phyloP scores from a whole-genome alignment of 2,888 invertebrate genomes.

The Theristus sp. region DNA sequence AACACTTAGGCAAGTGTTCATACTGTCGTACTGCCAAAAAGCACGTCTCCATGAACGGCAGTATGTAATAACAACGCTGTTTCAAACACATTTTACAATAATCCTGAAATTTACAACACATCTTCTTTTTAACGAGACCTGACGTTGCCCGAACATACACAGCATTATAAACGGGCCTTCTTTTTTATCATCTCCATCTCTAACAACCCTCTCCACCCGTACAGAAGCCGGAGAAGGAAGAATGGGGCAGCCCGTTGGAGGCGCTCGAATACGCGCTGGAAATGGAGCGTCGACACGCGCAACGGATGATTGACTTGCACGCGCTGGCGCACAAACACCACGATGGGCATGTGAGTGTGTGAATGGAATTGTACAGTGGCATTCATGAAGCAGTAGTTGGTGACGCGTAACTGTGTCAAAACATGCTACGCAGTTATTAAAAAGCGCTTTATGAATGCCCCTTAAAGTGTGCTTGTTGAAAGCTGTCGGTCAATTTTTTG shows the following conservation, averaged over 20 bases:
- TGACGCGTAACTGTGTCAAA: neutral
- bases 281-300: conserved; percentile 3
- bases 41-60: no score
- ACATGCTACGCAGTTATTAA: neutral
- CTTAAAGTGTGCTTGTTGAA: no score
- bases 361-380: neutral
- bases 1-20: no score
- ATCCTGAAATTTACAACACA: no score
- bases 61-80: no score
- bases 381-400: no score
- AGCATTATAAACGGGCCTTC: no score
- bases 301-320: conserved; percentile 3
- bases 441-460: neutral
- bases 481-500: conserved; percentile 6
- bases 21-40: no score
- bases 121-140: no score
- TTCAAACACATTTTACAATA: no score
- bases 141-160: no score
- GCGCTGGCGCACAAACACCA: conserved; percentile 3
- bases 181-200: no score
- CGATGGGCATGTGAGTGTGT: conserved; percentile 4
- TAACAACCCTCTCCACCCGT: neutral
- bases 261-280: neutral
- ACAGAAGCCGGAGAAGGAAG: neutral
- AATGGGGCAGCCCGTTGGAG: conserved; percentile 1